phyloP scores from a whole-genome alignment of 2,888 invertebrate species.

The Nycteola revayana region DNA sequence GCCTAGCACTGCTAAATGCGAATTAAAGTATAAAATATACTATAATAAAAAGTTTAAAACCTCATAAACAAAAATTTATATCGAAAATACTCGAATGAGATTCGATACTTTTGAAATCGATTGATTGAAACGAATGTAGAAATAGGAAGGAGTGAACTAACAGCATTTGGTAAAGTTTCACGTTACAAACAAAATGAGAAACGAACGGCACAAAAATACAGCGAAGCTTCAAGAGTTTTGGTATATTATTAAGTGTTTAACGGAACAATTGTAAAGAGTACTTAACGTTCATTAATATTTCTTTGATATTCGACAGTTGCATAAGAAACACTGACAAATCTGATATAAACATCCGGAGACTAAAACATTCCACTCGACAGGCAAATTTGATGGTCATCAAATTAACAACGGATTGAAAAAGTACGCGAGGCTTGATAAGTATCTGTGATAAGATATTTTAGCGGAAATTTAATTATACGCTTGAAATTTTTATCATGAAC shows the following conservation, averaged over 20 bases:
- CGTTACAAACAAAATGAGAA: conserved; percentile 35
- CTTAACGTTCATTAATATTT: conserved; percentile 21
- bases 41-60: too few relatives aligned
- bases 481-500: too few relatives aligned
- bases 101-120: too few relatives aligned
- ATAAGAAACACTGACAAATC: conserved; percentile 37
- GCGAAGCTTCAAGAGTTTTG: too few relatives aligned
- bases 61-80: conserved; percentile 1
- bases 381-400: conserved; percentile 57
- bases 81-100: too few relatives aligned
- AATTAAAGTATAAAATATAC: too few relatives aligned
- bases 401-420: conserved; percentile 69
- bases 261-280: conserved; percentile 16
- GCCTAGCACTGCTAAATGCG: neutral
- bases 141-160: conserved; percentile 39
- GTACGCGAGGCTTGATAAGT: conserved; percentile 56
- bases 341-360: conserved; percentile 29
- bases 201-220: conserved; percentile 34
- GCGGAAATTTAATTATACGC: too few relatives aligned
- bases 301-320: conserved; percentile 20
- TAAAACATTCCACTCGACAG: conserved; percentile 39
- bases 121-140: conserved; percentile 6
- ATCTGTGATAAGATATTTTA: conserved; percentile 55
- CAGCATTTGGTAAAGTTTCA: conserved; percentile 35
- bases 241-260: conserved; percentile 12